Evolutionary conservation across 2,797 vertebrate genomes (phyloP).

Genomic region (Rhodeus uyekii): DNA sequence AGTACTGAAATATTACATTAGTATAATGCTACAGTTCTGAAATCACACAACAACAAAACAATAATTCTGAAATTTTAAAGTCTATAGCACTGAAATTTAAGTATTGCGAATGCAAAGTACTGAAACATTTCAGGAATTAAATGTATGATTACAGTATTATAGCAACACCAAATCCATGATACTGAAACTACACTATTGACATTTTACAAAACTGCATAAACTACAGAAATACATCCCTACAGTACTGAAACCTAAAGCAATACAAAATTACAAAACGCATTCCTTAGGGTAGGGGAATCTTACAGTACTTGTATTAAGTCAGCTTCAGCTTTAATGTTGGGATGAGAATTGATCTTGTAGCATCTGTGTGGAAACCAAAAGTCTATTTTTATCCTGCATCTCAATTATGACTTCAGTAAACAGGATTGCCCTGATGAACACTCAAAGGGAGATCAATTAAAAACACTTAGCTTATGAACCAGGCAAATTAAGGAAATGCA

Average conservation of each 20-base stretch:
- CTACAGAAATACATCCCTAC: background rate
- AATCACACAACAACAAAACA: background rate
- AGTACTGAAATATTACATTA: too few species aligned
- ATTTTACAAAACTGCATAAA: background rate
- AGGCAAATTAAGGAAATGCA: background rate
- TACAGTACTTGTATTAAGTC: background rate
- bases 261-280: background rate
- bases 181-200: background rate
- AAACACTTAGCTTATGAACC: constrained; percentile 16
- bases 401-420: constrained; percentile 9
- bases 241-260: background rate
- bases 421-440: constrained; percentile 22
- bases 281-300: background rate
- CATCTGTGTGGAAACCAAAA: constrained; percentile 30
- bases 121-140: background rate
- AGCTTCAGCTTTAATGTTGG: background rate
- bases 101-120: background rate
- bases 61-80: background rate
- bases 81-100: background rate
- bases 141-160: background rate
- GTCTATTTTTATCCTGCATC: constrained; percentile 12
- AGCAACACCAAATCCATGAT: background rate
- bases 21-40: background rate
- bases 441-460: constrained; percentile 33
- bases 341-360: constrained; percentile 28